Base-by-base conservation (phyloP, 2,113 vertebrate genomes). In the Eretmochelys imbricata region DNA sequence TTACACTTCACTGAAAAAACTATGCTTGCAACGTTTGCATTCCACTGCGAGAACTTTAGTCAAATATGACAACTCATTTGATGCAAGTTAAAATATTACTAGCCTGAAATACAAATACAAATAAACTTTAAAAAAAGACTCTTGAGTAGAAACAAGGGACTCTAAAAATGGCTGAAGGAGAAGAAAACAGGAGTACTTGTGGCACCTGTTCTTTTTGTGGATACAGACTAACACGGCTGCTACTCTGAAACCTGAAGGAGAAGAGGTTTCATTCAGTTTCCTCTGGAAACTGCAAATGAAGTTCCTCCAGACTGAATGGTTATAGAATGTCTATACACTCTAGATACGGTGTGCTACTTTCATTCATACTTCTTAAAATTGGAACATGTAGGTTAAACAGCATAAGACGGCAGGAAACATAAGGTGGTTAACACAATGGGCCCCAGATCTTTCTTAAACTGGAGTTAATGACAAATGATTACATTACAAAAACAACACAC, bases 61-160 rank as follows among this genome's bases (percentile, higher is more conserved):
- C 87, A 87, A 31, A 59, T n/a, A 80, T 42, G 12, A 50, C 31
- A 55, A 42, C 3, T 1, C 24, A 1, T 42, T 2, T 14, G 72
- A 25, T 35, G 20, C 0, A 1, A 79, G 87, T 1, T 65, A 38
- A 85, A 88, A 42, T 29, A 75, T 51, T 22, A 9, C 51, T 51
- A 1, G 76, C 85, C 55, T 55, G 53, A 85, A 93, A 82, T 9
- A 49, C 69, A 89, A 65, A 88, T 42, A 42, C 38, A 42, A 0
- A 48, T 19, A 31, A 49, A 31, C 27, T 29, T 51, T 17, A 10
- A 22, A 2, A 75, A 29, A n/a, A 35, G 8, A 65, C 31, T 57
- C 25, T 25, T 57, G 5, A 35, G 13, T 53, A 5, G 49, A 38
- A 55, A 57, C 27, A 4, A 84, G 54, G 78, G 75, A 42, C 16